Evolutionary conservation across 2,888 invertebrate species (phyloP).

Genomic region (Pammene aurita): DNA sequence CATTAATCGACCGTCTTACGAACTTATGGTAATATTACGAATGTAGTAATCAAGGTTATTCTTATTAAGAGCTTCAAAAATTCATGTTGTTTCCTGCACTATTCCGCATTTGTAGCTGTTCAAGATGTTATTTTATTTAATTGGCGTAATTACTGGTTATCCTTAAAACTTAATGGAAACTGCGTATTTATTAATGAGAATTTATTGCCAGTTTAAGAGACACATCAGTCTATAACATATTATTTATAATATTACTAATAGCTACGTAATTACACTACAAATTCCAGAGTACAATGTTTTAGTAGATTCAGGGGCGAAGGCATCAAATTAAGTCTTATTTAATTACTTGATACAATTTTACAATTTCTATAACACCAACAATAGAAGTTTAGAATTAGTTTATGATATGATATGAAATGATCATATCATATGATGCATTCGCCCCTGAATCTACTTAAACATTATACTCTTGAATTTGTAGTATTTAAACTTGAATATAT

Average conservation of each 20-base stretch:
- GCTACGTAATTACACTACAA: slow-evolving; percentile 1
- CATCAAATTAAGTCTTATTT: background rate
- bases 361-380: too few species aligned
- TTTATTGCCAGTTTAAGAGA: slow-evolving; percentile 18
- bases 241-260: background rate
- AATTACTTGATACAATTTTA: background rate
- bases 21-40: slow-evolving; percentile 9
- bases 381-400: too few species aligned
- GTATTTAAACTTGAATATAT: too few species aligned
- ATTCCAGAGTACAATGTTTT: background rate
- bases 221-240: background rate
- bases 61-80: slow-evolving; percentile 30
- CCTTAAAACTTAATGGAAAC: slow-evolving; percentile 34
- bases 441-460: too few species aligned
- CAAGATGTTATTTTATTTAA: slow-evolving; percentile 31
- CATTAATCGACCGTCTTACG: slow-evolving; percentile 15
- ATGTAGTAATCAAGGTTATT: slow-evolving; percentile 19
- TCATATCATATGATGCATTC: too few species aligned
- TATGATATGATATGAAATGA: too few species aligned
- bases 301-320: background rate
- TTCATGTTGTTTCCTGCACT: slow-evolving; percentile 34
- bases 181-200: slow-evolving; percentile 26
- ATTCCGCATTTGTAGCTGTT: slow-evolving; percentile 33
- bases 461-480: too few species aligned
- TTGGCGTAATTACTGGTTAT: slow-evolving; percentile 30